These are phyloP conservation scores for Eristalis arbustorum DNA, from an alignment of 2,888 invertebrate genomes.

Conservation along the genomic window DNA sequence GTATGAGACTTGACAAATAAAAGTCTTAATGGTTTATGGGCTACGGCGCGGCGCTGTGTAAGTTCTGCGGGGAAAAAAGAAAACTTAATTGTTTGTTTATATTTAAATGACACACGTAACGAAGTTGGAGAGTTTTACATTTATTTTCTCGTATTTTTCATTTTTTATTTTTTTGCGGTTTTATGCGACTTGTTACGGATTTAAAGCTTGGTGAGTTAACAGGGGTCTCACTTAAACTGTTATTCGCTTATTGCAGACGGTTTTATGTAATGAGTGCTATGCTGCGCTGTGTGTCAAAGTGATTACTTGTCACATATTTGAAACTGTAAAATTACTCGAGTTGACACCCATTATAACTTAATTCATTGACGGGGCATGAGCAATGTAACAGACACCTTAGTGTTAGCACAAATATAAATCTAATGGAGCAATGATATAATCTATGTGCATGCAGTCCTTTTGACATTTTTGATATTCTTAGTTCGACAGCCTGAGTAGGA, in stretches of 20 bases:
- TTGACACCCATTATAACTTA: neutral
- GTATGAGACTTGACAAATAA: neutral
- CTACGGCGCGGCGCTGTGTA: neutral
- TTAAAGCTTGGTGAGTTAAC: neutral
- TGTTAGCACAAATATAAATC: too few relatives aligned
- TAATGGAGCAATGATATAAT: too few relatives aligned
- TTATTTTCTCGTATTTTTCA: neutral
- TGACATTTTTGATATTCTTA: too few relatives aligned
- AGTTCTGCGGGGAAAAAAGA: neutral
- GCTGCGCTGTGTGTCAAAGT: neutral
- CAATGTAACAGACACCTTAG: too few relatives aligned
- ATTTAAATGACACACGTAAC: slow-evolving; percentile 6
- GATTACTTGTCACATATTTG: neutral
- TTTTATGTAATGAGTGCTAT: neutral
- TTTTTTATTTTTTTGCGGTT: neutral
- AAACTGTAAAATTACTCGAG: neutral
- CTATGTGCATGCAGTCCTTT: too few relatives aligned
- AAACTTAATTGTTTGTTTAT: slow-evolving; percentile 22
- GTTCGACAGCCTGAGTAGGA: too few relatives aligned
- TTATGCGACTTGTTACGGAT: neutral
- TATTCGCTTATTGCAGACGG: neutral
- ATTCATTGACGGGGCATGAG: neutral
- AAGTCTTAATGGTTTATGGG: neutral
- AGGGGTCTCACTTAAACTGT: neutral
- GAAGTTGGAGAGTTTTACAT: neutral